Base-by-base conservation (phyloP, 2,888 invertebrate species). In the Syritta pipiens region DNA sequence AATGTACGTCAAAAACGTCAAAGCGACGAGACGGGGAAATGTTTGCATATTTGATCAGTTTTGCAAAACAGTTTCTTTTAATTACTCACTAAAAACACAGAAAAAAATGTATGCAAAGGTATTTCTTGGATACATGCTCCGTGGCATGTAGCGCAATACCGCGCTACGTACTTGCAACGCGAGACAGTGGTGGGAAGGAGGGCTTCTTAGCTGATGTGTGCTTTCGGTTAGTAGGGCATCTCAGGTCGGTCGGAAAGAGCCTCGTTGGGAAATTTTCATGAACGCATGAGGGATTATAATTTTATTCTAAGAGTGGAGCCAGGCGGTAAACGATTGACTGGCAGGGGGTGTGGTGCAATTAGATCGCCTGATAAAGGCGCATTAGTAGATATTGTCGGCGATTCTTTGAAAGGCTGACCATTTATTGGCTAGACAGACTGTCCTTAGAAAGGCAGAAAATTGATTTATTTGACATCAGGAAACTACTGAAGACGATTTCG, bases 31-130 rank as follows among this genome's bases (percentile, higher is more conserved):
- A 77, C 74, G 72, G 77, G 77, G 72, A 72, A 65, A 49, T 74
- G 67, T 68, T 68, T 74, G 79, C 72, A 79, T 79, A 79, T 79
- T 79, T 79, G 67, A 79, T 79, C 79, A 79, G 74, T 74, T 79
- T 77, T 77, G 77, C 77, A 77, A 77, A 77, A 28, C 46, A 77
- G 46, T 40, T 44, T 65, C 51, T 72, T 77, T 72, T 77, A 77
- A 77, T 77, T 77, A 77, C 72, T 49, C 65, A 67, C 72, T 60
- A 65, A 71, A 71, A 77, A 44, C 44, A 37, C n/a, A 19, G 19
- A 42, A 42, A 30, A 22, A 32, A 46, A 35, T 37, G n/a, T 32
- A 53, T 44, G 53, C 44, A 46, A 53, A 53, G 32, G 14, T 51
- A 60, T 12, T 28, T 53, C 37, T 46, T 46, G 37, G 49, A 44